phyloP scores from a whole-genome alignment of 1,140 invertebrate genomes.

The Ceratina japonica region DNA sequence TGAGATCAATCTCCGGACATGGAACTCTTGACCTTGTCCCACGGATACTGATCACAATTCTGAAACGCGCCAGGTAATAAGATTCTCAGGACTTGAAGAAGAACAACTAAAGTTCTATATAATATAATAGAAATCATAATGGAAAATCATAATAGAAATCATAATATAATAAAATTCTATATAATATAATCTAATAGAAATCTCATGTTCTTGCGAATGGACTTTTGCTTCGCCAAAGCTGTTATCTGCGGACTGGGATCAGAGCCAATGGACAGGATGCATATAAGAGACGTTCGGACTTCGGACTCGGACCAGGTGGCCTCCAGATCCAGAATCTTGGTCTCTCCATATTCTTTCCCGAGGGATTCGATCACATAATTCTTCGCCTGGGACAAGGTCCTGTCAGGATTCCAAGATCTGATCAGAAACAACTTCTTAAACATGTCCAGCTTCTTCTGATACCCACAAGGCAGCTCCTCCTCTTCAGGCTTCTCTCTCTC shows the following conservation, averaged over 20 bases:
- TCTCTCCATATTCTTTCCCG: constrained; percentile 94
- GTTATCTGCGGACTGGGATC: constrained; percentile 97
- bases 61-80: constrained; percentile 74
- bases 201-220: constrained; percentile 91
- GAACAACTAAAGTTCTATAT: no score
- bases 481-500: constrained; percentile 96
- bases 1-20: constrained; percentile 93
- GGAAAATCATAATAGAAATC: no score
- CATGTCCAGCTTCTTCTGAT: constrained; percentile 92
- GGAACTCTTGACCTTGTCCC: constrained; percentile 98
- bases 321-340: constrained; percentile 95
- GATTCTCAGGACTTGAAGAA: no score
- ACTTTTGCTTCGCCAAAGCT: constrained; percentile 90
- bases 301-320: constrained; percentile 94
- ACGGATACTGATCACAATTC: constrained; percentile 93
- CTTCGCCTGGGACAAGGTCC: constrained; percentile 95
- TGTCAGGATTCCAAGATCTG: constrained; percentile 96
- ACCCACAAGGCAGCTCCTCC: constrained; percentile 94
- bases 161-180: no score
- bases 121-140: no score
- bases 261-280: constrained; percentile 96
- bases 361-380: constrained; percentile 95
- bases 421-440: constrained; percentile 95
- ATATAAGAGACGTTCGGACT: constrained; percentile 92
- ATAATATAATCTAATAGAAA: no score